Base-by-base conservation (phyloP, 2,888 invertebrate genomes). In the Carpatolechia fugitivella region DNA sequence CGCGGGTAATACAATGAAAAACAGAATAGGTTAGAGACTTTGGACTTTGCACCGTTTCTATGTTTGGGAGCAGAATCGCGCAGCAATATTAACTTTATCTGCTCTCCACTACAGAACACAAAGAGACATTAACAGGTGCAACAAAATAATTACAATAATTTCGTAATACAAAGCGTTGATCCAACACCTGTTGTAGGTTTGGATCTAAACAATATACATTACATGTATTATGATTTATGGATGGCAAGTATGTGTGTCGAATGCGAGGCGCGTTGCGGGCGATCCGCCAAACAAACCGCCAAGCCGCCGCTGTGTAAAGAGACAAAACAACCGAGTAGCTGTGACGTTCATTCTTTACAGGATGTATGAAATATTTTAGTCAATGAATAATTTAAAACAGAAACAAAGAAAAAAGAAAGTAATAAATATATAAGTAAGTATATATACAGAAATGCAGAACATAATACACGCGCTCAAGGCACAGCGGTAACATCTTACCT, bases 271-370 rank as follows among this genome's bases (percentile, higher is more conserved):
- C 30, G 6, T 10, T 55, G 69, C 8, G 20, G 33, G 49, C 36
- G 40, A 18, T 4, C 7, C 56, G 70, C 72, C 69, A 74, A 72
- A 62, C 61, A 51, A 48, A 58, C 63, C 60, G 59, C 64, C 44
- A 41, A 41, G 65, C 66, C 63, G 47, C 44, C 63, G 64, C 63
- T 61, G 70, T 68, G 66, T 58, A 62, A 71, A 66, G 68, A 66
- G 55, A 50, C 33, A 11, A 41, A 41, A 6, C 30, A 46, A 20
- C 29, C n/a, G 35, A 35, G 1, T 3, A 18, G 18, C 24, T 41
- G 40, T 41, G 40, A 41, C 40, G 40, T 41, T 41, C 3, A 20
- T 18, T 20, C 44, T 44, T 2, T 20, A 44, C 24, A 44, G 44
- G 44, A 29, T 44, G 44, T 1, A 13, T 11, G n/a, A 7, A 29